Evolutionary conservation across 2,888 invertebrate species (phyloP).

Genomic region (Patella caerulea): DNA sequence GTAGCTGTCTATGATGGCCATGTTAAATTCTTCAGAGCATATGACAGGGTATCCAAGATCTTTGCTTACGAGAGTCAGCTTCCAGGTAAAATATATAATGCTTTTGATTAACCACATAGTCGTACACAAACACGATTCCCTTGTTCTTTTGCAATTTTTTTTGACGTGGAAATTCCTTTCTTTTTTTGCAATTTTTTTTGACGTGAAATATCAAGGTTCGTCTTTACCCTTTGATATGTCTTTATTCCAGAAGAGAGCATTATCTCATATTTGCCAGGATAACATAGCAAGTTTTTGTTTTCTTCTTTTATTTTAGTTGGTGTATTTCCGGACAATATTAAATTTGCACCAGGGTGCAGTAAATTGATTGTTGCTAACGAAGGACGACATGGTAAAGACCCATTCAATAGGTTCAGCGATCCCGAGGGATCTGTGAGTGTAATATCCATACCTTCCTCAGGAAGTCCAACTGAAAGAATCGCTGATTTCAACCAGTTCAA

Average conservation of each 20-base stretch:
- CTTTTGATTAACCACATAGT: background rate
- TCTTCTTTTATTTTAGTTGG: slow-evolving; percentile 39
- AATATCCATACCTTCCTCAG: slow-evolving; percentile 34
- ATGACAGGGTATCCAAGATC: slow-evolving; percentile 12
- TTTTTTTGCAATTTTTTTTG: too few species aligned
- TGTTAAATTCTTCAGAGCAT: slow-evolving; percentile 40
- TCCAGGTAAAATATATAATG: slow-evolving; percentile 20
- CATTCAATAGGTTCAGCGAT: slow-evolving; percentile 35
- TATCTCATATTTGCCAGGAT: too few species aligned
- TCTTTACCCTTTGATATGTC: too few species aligned
- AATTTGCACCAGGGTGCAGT: slow-evolving; percentile 43
- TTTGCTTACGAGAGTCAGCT: slow-evolving; percentile 12
- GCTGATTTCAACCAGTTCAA: slow-evolving; percentile 41
- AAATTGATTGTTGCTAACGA: slow-evolving; percentile 46
- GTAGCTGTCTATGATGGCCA: slow-evolving; percentile 48
- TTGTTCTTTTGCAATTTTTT: too few species aligned
- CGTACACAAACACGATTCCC: too few species aligned
- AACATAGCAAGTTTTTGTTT: too few species aligned
- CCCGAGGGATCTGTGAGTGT: slow-evolving; percentile 49
- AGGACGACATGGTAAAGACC: slow-evolving; percentile 39
- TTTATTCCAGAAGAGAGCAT: too few species aligned
- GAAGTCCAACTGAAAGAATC: slow-evolving; percentile 34
- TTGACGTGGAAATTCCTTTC: too few species aligned
- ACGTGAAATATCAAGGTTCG: too few species aligned
- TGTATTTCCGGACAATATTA: slow-evolving; percentile 43